phyloP scores from a whole-genome alignment of 1,140 invertebrate genomes.

The Lepidurus couesii region DNA sequence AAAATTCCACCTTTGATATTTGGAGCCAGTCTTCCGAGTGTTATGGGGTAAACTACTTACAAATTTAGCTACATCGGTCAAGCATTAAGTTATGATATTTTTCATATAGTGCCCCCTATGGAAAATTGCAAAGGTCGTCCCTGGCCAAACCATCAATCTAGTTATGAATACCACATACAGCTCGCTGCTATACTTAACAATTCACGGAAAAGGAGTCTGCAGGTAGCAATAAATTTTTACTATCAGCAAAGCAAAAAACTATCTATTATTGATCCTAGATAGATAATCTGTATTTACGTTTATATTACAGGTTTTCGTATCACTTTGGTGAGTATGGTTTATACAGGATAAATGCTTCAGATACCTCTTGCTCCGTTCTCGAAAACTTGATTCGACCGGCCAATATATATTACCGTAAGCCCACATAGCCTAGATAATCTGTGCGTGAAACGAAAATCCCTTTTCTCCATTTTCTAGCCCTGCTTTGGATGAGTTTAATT shows the following conservation, averaged over 20 bases:
- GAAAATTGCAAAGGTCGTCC: slow-evolving; percentile 20
- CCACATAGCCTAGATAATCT: background rate
- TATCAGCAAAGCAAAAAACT: too few species aligned
- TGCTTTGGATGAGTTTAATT: slow-evolving; percentile 26
- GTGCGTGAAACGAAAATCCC: background rate
- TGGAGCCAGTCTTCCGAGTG: slow-evolving; percentile 30
- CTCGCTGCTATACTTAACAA: slow-evolving; percentile 25
- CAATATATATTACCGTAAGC: slow-evolving; percentile 32
- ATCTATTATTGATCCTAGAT: too few species aligned
- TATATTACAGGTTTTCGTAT: slow-evolving; percentile 17
- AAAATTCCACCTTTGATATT: slow-evolving; percentile 24
- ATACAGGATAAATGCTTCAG: slow-evolving; percentile 27
- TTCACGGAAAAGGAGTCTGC: slow-evolving; percentile 6
- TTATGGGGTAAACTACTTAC: slow-evolving; percentile 16
- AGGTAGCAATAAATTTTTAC: background rate
- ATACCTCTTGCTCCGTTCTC: background rate
- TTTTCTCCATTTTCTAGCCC: slow-evolving; percentile 23
- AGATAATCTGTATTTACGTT: background rate
- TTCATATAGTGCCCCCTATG: slow-evolving; percentile 30
- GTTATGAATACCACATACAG: slow-evolving; percentile 31
- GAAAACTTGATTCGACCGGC: slow-evolving; percentile 24
- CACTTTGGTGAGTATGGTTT: slow-evolving; percentile 31
- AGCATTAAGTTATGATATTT: background rate
- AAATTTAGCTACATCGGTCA: background rate
- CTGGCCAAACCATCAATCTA: background rate